phyloP scores from a whole-genome alignment of 2,888 invertebrate genomes.

The Melanotus villosus region DNA sequence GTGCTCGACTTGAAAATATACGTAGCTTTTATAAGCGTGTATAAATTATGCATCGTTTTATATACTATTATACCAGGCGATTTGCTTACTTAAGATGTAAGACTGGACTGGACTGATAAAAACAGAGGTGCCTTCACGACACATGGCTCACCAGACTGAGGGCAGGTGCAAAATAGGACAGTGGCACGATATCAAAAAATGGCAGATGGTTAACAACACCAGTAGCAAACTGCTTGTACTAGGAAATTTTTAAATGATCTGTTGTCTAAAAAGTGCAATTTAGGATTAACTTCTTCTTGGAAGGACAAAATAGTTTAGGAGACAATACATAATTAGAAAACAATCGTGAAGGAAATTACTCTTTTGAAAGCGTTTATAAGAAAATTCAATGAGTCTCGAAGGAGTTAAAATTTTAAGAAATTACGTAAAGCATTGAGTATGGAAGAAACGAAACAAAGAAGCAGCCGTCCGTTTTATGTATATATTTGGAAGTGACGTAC shows the following conservation, averaged over 20 bases:
- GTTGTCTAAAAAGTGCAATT: slow-evolving; percentile 40
- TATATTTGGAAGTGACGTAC: slow-evolving; percentile 53
- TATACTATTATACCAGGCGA: slow-evolving; percentile 59
- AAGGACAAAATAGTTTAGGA: slow-evolving; percentile 30
- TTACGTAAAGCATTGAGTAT: slow-evolving; percentile 15
- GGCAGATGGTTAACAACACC: slow-evolving; percentile 32
- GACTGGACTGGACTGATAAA: slow-evolving; percentile 68
- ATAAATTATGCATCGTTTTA: slow-evolving; percentile 63
- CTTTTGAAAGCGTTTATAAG: slow-evolving; percentile 5
- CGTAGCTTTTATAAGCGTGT: slow-evolving; percentile 67
- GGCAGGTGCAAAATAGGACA: slow-evolving; percentile 63
- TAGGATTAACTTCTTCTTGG: slow-evolving; percentile 19
- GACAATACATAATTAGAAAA: slow-evolving; percentile 19
- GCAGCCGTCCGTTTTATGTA: slow-evolving; percentile 64
- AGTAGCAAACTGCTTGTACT: slow-evolving; percentile 26
- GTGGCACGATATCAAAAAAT: slow-evolving; percentile 44
- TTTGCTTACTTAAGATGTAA: slow-evolving; percentile 67
- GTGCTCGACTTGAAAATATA: slow-evolving; percentile 62
- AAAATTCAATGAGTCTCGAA: not conserved
- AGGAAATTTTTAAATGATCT: slow-evolving; percentile 35
- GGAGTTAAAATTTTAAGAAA: not conserved
- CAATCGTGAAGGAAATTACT: slow-evolving; percentile 1
- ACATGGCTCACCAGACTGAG: slow-evolving; percentile 65
- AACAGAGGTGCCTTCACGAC: slow-evolving; percentile 67
- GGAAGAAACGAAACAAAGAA: slow-evolving; percentile 55